Conservation (phyloP, 1,140 invertebrate genomes). For the Temnothorax curvispinosus region DNA sequence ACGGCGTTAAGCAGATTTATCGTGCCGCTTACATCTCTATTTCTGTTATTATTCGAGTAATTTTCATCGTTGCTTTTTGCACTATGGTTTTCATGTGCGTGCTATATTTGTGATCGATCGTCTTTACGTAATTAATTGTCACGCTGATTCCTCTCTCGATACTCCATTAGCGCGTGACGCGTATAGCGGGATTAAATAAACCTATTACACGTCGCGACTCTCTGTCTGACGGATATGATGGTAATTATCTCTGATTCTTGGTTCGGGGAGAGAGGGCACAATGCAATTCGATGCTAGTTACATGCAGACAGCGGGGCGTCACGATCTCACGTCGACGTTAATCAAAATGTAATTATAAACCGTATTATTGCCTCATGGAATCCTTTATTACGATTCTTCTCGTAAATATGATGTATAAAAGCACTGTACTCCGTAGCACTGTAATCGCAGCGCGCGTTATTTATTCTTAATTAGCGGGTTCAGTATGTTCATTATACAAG, state of each 20-base stretch:
- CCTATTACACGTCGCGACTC: conserved; percentile 40
- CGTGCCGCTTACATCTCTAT: background rate
- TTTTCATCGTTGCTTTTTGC: conserved; percentile 29
- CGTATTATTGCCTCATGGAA: background rate
- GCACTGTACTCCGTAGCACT: background rate
- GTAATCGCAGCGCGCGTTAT: background rate
- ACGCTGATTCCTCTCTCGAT: background rate
- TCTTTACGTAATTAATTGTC: conserved; percentile 32
- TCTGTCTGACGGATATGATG: conserved; percentile 22
- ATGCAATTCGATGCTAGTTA: conserved; percentile 42
- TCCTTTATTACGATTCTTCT: conserved; percentile 14
- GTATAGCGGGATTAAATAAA: conserved; percentile 36
- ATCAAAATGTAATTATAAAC: conserved; percentile 32
- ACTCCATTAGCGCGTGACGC: conserved; percentile 10
- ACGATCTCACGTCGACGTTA: background rate
- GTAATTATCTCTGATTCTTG: conserved; percentile 55
- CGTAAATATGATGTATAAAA: background rate
- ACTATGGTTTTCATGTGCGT: background rate
- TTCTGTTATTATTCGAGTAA: background rate
- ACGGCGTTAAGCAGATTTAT: conserved; percentile 33
- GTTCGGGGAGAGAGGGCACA: background rate
- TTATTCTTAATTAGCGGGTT: background rate
- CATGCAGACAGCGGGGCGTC: background rate
- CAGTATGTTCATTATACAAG: background rate
- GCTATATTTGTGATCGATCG: background rate